A percentile compares a stretch with the other conserved stretches of the same genome.
These are phyloP conservation scores for Pachycephus smyrnensis DNA, from an alignment of 2,888 invertebrate species.

Conservation along the genomic window DNA sequence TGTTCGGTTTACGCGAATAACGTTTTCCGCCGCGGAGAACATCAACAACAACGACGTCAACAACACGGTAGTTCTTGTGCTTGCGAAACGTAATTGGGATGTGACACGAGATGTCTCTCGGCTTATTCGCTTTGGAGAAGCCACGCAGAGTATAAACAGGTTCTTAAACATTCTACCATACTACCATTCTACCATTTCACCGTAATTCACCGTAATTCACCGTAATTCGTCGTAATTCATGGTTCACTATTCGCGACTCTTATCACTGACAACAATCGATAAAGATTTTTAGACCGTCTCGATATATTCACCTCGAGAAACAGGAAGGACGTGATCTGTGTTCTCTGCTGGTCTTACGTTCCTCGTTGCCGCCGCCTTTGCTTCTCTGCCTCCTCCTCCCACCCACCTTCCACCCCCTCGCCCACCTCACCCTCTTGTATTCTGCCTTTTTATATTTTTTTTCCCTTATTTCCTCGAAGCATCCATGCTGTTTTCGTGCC, in stretches of 20 bases:
- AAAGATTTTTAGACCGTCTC: no score
- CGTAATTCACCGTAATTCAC: background rate
- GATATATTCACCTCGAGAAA: no score
- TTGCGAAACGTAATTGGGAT: conserved; percentile 10
- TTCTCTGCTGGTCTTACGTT: no score
- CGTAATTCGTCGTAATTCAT: no score
- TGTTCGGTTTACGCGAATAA: background rate
- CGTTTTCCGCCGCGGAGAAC: background rate
- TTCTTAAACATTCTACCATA: conserved; percentile 6
- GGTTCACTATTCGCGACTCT: no score
- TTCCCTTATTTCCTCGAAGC: conserved; percentile 20
- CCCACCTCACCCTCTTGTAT: conserved; percentile 37
- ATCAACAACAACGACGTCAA: background rate
- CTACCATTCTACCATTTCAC: background rate
- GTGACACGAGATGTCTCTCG: conserved; percentile 10
- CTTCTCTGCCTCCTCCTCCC: no score
- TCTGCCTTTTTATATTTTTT: conserved; percentile 18
- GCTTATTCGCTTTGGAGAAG: conserved; percentile 7
- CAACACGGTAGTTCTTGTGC: conserved; percentile 7
- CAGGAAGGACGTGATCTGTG: no score
- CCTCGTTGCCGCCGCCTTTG: no score
- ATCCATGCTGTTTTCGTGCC: conserved; percentile 15
- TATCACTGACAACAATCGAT: no score
- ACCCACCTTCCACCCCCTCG: conserved; percentile 38
- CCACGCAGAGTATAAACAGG: conserved; percentile 10